Evolutionary conservation across 2,797 vertebrate genomes (phyloP), one percentile per base, ranked within the genome.

Genomic region (Adelosebastes latens): DNA sequence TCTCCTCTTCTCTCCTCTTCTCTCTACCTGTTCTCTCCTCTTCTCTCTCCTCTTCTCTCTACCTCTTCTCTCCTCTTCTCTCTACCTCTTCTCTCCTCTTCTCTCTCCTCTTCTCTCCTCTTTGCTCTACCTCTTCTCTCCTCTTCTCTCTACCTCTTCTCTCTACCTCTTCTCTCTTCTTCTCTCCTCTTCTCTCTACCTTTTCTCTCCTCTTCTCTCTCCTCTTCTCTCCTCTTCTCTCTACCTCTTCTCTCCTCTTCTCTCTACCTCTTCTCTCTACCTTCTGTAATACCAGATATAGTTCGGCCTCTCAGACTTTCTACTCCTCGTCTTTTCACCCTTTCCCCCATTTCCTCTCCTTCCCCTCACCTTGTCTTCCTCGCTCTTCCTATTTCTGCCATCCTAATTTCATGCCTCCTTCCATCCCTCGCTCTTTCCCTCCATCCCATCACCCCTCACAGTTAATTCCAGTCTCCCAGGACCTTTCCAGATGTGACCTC

Each of bases 401-500:
- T 34, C n/a, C 14, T 63, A 22, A 10, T 58, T 52, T 60, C 3
- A 31, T n/a, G 3, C 31, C 24, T 68, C 6, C 18, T 27, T 56
- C 34, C 32, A 34, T 61, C n/a, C 22, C n/a, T 55, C 32, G 10
- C 3, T 55, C 49, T n/a, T 27, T 76, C 32, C 24, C 18, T 74
- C 55, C 2, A 10, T 77, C 25, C 63, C 49, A n/a, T 76, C 52
- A 65, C 64, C 63, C 29, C 27, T 16, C 27, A 31, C 63, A 8
- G 49, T 77, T 70, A 64, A 62, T 82, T 64, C 24, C 18, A 5
- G 55, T 64, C 77, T 73, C 74, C 6, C n/a, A 25, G 73, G 81
- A 81, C 75, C 77, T 84, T 80, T 82, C 55, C 62, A 72, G 72
- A 76, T 63, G 84, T 79, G 82, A 76, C 72, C 77, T 84, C 63